Evolutionary conservation across 2,113 vertebrate genomes (phyloP).

Genomic region (Nesogale talazaci): DNA sequence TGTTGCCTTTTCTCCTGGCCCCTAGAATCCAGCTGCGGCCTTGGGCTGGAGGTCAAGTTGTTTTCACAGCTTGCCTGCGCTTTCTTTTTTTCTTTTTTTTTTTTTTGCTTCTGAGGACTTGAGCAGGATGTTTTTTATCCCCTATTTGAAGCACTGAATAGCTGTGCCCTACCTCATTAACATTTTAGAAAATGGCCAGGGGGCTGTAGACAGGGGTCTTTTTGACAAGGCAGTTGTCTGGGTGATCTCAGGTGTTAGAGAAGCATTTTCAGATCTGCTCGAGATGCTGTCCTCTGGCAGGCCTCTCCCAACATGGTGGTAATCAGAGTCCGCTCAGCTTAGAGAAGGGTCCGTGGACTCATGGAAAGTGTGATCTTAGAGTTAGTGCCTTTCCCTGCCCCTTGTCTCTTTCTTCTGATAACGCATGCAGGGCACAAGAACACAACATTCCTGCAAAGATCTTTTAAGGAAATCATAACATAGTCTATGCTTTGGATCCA

Average conservation of each 20-base stretch:
- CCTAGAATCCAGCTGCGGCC: background rate
- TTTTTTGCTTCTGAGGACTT: constrained; percentile 37
- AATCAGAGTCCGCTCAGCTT: background rate
- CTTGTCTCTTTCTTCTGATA: background rate
- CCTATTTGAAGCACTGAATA: constrained; percentile 16
- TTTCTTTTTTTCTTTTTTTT: constrained; percentile 30
- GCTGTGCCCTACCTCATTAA: constrained; percentile 53
- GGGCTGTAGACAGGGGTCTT: background rate
- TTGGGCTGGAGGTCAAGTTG: constrained; percentile 10
- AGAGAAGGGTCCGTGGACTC: background rate
- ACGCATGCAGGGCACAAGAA: constrained; percentile 7
- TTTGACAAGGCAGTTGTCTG: constrained; percentile 44
- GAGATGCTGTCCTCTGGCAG: background rate
- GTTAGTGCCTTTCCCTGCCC: background rate
- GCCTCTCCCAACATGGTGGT: background rate
- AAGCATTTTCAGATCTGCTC: constrained; percentile 49
- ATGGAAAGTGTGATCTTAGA: background rate
- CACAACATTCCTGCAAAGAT: background rate
- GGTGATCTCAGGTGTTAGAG: constrained; percentile 54
- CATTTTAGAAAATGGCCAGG: background rate
- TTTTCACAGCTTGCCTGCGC: constrained; percentile 46
- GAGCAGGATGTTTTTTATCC: constrained; percentile 15
- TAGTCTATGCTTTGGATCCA: background rate
- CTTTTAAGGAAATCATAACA: background rate
- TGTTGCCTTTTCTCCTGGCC: background rate